phyloP scores from a whole-genome alignment of 2,113 vertebrate genomes.

The Callipepla squamata region DNA sequence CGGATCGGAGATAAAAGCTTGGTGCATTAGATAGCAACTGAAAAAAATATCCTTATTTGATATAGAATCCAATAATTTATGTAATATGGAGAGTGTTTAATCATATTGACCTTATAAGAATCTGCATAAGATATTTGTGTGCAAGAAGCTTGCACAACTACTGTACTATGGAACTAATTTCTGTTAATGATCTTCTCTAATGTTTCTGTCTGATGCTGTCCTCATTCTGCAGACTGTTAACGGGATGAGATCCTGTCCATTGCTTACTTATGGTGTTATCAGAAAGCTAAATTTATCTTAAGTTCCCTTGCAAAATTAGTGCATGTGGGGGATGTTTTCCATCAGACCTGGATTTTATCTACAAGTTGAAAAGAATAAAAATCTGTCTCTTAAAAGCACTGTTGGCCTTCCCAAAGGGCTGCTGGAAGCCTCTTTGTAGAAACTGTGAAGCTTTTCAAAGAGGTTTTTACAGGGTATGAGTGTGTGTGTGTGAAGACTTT shows the following conservation, averaged over 20 bases:
- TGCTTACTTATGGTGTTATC: not conserved
- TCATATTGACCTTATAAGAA: not conserved
- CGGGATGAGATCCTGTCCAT: not conserved
- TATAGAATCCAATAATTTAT: no score
- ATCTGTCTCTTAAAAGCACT: constrained; percentile 57
- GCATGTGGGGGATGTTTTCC: not conserved
- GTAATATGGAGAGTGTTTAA: not conserved
- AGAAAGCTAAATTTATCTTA: not conserved
- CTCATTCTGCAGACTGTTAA: not conserved
- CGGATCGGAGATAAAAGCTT: not conserved
- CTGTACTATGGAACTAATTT: not conserved
- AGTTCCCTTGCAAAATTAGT: constrained; percentile 10
- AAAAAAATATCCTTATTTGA: not conserved
- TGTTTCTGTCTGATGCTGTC: not conserved
- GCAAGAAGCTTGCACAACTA: not conserved
- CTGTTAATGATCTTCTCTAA: not conserved
- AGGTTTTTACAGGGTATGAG: constrained; percentile 39
- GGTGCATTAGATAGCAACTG: not conserved
- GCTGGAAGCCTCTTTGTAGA: constrained; percentile 68
- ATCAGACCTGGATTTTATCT: constrained; percentile 47
- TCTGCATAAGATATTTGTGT: not conserved
- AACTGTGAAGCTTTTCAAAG: constrained; percentile 70
- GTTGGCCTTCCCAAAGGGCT: constrained; percentile 67
- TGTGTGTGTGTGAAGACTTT: constrained; percentile 31
- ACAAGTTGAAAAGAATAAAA: constrained; percentile 57